phyloP scores from a whole-genome alignment of 2,888 invertebrate genomes.

The Hemicrepidius hirtus region DNA sequence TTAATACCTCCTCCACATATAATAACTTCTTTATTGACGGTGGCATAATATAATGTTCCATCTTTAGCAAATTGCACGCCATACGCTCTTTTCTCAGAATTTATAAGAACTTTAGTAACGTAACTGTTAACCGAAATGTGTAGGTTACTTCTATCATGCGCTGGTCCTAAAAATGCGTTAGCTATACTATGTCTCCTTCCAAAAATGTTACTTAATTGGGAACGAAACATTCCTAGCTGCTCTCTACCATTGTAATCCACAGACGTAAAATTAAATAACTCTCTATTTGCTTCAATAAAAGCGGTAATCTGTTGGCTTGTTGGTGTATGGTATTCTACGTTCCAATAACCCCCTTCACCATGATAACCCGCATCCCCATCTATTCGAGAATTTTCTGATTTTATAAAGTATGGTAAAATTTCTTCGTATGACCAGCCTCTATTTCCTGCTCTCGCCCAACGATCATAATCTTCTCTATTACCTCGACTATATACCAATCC shows the following conservation, averaged over 20 bases:
- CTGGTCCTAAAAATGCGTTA: slow-evolving; percentile 76
- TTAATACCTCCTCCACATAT: slow-evolving; percentile 86
- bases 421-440: slow-evolving; percentile 71
- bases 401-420: slow-evolving; percentile 65
- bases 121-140: slow-evolving; percentile 75
- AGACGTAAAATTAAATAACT: slow-evolving; percentile 74
- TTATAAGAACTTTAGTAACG: slow-evolving; percentile 76
- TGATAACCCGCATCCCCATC: slow-evolving; percentile 79
- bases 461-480: slow-evolving; percentile 54
- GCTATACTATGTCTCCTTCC: slow-evolving; percentile 78
- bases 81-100: slow-evolving; percentile 71
- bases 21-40: slow-evolving; percentile 81
- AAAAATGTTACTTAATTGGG: slow-evolving; percentile 77
- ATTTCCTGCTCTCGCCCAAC: slow-evolving; percentile 52
- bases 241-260: slow-evolving; percentile 79
- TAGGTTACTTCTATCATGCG: slow-evolving; percentile 74
- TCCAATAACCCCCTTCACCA: slow-evolving; percentile 78
- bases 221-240: slow-evolving; percentile 77
- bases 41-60: slow-evolving; percentile 70
- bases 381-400: slow-evolving; percentile 62
- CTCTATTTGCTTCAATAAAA: slow-evolving; percentile 78
- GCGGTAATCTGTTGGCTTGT: slow-evolving; percentile 76
- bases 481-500: slow-evolving; percentile 57
- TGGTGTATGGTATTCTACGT: slow-evolving; percentile 79
- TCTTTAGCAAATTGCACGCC: slow-evolving; percentile 76